These are phyloP conservation scores for Mythimna impura DNA, from an alignment of 2,888 invertebrate genomes.

Conservation along the genomic window DNA sequence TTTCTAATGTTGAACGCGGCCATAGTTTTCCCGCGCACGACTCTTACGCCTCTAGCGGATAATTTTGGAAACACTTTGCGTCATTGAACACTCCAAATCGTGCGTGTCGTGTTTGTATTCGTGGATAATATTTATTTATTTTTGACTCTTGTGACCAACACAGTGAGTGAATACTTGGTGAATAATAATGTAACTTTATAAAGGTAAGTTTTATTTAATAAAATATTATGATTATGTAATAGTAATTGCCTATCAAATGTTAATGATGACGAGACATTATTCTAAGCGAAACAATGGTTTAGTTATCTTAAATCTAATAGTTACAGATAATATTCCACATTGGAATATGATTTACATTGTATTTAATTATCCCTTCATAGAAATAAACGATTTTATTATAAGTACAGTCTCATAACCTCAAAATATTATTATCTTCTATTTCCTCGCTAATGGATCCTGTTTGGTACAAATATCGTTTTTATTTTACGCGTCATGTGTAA, in stretches of 20 bases:
- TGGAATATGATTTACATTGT: constrained; percentile 18
- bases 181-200: constrained; percentile 63
- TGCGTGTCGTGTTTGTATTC: constrained; percentile 81
- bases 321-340: background rate
- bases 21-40: constrained; percentile 70
- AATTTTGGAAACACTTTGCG: constrained; percentile 75
- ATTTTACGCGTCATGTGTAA: constrained; percentile 10
- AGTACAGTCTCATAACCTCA: constrained; percentile 57
- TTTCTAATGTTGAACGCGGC: constrained; percentile 61
- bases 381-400: constrained; percentile 40
- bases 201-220: constrained; percentile 77
- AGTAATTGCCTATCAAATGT: constrained; percentile 63
- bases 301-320: background rate
- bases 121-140: constrained; percentile 72
- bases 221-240: constrained; percentile 81
- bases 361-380: background rate
- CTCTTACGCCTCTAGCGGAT: constrained; percentile 71
- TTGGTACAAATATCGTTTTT: constrained; percentile 14
- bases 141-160: constrained; percentile 62
- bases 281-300: constrained; percentile 32
- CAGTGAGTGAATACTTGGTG: constrained; percentile 63
- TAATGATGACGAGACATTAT: constrained; percentile 72
- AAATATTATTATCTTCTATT: constrained; percentile 59
- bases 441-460: constrained; percentile 39
- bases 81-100: constrained; percentile 73